Evolutionary conservation across 2,888 invertebrate species (phyloP), one percentile per base, ranked within the genome.

Genomic region (Agapostemon virescens): DNA sequence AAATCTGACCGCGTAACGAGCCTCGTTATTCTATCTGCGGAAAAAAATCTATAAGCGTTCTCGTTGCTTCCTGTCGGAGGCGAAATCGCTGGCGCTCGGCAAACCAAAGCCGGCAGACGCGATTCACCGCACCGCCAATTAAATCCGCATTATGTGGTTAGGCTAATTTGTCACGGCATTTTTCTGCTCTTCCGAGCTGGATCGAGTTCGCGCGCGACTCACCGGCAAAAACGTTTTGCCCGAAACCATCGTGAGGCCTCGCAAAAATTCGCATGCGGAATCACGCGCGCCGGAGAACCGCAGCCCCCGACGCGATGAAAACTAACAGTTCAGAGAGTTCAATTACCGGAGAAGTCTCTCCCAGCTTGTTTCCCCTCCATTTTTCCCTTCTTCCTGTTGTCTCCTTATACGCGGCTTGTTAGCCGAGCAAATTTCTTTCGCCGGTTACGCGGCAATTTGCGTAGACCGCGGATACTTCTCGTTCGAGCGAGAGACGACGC

Each of bases 371-470:
- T 58, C 67, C 61, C 30, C 20, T 67, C 55, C 38, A 30, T 66
- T 49, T 52, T 42, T 26, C 42, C 42, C 55, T 23, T 45, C 36
- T 64, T 33, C 55, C 36, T 26, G 61, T 55, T 17, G 20, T 63
- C 67, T 61, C 78, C 77, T 82, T 84, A 75, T 79, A 84, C 45
- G 77, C 68, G 23, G 73, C 85, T 86, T 74, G 84, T 86, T 84
- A 82, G 74, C 36, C 74, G 75, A 68, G 55, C 55, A 75, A 66
- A 81, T 76, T 84, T 82, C 77, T 81, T 82, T 79, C 20, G 58
- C 49, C n/a, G 49, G 49, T 49, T 11, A n/a, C 52, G 77, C 63
- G 45, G 72, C 69, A 73, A 69, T 77, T 77, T 84, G 79, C 79
- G 76, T 82, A 84, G 80, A 75, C 55, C 74, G 70, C 80, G 73